phyloP scores from a whole-genome alignment of 2,797 vertebrate genomes.

The Sebastes alutus region DNA sequence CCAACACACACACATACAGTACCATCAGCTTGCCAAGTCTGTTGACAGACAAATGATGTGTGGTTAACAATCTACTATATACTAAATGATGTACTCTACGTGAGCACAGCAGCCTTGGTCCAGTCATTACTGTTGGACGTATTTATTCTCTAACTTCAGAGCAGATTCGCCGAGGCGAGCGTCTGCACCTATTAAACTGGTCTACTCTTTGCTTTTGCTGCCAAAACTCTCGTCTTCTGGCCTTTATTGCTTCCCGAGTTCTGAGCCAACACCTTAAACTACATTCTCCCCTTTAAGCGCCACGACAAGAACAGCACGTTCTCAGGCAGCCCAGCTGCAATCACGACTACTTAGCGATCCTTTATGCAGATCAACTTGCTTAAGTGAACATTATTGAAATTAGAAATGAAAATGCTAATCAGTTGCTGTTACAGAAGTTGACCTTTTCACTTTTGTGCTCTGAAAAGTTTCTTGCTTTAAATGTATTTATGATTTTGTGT shows the following conservation, averaged over 20 bases:
- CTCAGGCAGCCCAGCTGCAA: constrained; percentile 1
- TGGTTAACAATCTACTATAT: constrained; percentile 6
- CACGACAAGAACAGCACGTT: neutral
- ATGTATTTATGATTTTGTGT: neutral
- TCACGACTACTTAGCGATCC: neutral
- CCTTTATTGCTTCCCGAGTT: constrained; percentile 30
- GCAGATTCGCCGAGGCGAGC: constrained; percentile 35
- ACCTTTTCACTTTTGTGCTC: constrained; percentile 11
- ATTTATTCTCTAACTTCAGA: constrained; percentile 44
- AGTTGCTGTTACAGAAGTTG: neutral
- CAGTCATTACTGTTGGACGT: constrained; percentile 7
- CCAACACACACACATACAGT: neutral
- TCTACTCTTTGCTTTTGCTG: constrained; percentile 38
- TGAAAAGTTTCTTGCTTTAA: neutral
- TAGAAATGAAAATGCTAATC: neutral
- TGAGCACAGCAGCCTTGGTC: constrained; percentile 13
- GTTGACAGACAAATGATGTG: constrained; percentile 4
- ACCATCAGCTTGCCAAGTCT: neutral
- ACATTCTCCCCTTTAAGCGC: constrained; percentile 7
- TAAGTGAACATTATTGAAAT: neutral
- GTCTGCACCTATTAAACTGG: constrained; percentile 44
- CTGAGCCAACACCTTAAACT: constrained; percentile 32
- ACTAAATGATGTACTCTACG: constrained; percentile 11
- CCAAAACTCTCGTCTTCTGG: constrained; percentile 40
- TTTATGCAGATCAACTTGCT: neutral